Percentiles rank a stretch among this genome's conserved stretches.
Evolutionary conservation across 2,113 vertebrate genomes (phyloP).

Genomic region (Cyanoramphus novaezelandiae): DNA sequence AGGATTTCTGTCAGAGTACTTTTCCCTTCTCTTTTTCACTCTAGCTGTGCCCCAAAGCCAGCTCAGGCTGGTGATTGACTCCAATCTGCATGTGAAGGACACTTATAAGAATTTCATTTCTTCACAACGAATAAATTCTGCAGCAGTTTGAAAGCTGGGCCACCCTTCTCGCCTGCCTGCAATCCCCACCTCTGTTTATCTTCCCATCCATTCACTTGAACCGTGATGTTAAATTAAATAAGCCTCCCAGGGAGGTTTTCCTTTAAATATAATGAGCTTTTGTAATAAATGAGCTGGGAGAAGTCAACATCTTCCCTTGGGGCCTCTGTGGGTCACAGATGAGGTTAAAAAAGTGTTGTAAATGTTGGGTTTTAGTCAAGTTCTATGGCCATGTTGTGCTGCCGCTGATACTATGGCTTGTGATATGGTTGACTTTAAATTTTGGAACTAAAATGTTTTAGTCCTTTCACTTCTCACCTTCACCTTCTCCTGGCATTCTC

Average conservation of each 20-base stretch:
- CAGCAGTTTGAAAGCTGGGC: constrained; percentile 13
- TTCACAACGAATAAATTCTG: background rate
- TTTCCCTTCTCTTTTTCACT: background rate
- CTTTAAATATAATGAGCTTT: constrained; percentile 54
- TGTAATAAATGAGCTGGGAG: constrained; percentile 41
- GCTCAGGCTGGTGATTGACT: background rate
- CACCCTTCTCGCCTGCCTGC: background rate
- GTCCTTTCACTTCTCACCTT: background rate
- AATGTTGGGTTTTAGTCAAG: background rate
- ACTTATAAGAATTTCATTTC: background rate
- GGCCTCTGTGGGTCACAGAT: constrained; percentile 27
- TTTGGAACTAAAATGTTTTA: background rate
- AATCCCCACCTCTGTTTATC: constrained; percentile 45
- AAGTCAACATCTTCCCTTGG: constrained; percentile 34
- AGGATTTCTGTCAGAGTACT: background rate
- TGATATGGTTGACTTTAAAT: background rate
- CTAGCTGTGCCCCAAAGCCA: background rate
- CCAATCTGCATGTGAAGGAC: background rate
- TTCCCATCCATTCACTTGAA: constrained; percentile 33
- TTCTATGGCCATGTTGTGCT: background rate
- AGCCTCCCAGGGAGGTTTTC: constrained; percentile 49
- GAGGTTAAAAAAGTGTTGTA: background rate
- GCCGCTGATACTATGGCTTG: background rate
- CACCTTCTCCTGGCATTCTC: background rate
- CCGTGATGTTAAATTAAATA: constrained; percentile 26